Percentiles rank a stretch among this genome's conserved stretches.
These are phyloP conservation scores for Eurytoma adleriae DNA, from an alignment of 2,888 invertebrate species.

Conservation along the genomic window DNA sequence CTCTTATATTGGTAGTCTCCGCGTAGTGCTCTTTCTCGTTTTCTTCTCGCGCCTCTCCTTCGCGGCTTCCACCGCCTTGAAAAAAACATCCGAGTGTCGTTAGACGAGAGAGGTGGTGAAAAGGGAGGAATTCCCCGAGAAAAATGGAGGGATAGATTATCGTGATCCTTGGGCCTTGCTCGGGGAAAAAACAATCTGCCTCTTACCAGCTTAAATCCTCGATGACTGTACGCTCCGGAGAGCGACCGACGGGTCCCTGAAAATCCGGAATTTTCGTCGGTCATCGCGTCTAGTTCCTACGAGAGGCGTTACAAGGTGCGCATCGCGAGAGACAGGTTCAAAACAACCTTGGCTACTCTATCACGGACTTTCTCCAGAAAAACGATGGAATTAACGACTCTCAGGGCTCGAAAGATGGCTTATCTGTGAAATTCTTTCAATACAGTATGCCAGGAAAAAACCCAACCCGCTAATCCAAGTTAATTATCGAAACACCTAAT, in stretches of 20 bases:
- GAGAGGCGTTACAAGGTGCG: too few species aligned
- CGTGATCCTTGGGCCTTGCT: conserved; percentile 16
- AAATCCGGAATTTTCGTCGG: conserved; percentile 35
- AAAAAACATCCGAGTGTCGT: conserved; percentile 26
- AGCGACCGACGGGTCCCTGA: background rate
- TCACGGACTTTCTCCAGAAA: conserved; percentile 27
- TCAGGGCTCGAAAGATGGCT: conserved; percentile 22
- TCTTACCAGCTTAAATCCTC: conserved; percentile 7
- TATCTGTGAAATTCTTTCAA: conserved; percentile 25
- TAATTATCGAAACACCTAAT: conserved; percentile 25
- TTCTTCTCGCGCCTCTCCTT: background rate
- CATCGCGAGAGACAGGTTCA: too few species aligned
- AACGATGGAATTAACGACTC: conserved; percentile 11
- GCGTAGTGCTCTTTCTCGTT: background rate
- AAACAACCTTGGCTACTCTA: background rate
- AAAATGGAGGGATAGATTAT: conserved; percentile 24
- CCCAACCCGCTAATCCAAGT: conserved; percentile 9
- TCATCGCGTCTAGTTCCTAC: background rate
- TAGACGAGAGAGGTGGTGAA: conserved; percentile 6
- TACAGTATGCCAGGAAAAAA: conserved; percentile 5
- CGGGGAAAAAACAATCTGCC: background rate
- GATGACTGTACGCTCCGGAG: background rate
- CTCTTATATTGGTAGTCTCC: background rate
- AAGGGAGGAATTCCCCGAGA: conserved; percentile 35
- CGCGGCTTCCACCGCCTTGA: background rate